Evolutionary conservation across 2,113 vertebrate species (phyloP).

Genomic region (Coracopsis vasa): DNA sequence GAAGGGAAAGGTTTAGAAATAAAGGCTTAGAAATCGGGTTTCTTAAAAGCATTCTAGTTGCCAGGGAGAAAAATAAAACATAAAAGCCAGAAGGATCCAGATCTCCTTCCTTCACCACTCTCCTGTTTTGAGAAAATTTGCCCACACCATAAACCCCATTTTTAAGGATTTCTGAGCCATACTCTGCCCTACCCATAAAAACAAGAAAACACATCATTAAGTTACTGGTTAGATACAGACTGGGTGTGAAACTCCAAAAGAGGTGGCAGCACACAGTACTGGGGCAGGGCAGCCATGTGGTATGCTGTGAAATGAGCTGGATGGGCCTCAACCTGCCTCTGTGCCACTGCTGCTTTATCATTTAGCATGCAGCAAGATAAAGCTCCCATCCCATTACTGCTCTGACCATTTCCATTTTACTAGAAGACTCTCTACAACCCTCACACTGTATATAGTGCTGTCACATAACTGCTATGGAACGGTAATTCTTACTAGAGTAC

Average conservation of each 20-base stretch:
- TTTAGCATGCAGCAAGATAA: not conserved
- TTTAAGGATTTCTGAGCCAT: not conserved
- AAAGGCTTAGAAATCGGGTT: accelerated
- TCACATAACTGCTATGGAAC: not conserved
- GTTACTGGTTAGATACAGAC: not conserved
- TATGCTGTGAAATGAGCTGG: accelerated
- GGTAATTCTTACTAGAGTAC: not conserved
- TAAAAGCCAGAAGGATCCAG: accelerated
- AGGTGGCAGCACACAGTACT: accelerated
- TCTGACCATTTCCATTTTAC: not conserved
- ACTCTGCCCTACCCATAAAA: not conserved
- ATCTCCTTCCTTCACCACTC: not conserved
- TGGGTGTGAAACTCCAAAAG: not conserved
- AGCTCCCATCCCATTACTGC: accelerated
- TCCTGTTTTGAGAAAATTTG: not conserved
- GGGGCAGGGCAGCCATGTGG: not conserved
- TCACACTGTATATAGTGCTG: not conserved
- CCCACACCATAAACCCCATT: accelerated
- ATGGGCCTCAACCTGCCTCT: not conserved
- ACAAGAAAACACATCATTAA: not conserved
- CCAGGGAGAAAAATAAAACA: not conserved
- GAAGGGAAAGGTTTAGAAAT: not conserved
- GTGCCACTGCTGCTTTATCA: not conserved
- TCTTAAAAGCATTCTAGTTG: not conserved
- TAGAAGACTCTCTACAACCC: not conserved